Evolutionary conservation across 2,888 invertebrate species (phyloP), one percentile per base, ranked within the genome.

Genomic region (Thereva nobilitata): DNA sequence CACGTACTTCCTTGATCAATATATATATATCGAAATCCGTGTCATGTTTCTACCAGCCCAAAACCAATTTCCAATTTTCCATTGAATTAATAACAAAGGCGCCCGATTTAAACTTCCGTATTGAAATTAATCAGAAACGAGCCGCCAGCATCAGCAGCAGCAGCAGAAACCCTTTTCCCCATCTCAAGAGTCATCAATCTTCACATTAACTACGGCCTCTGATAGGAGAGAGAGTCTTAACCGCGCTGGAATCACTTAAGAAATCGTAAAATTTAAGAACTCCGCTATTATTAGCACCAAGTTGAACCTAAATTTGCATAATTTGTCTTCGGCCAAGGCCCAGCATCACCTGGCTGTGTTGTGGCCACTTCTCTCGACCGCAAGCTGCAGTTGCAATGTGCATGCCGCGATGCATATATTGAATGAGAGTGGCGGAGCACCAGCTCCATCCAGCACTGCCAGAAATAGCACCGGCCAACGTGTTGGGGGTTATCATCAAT

Each of bases 291-390:
- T 59, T 59, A 59, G 49, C 49, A 40, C 49, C 49, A 59, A 59
- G 59, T 49, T 45, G 49, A 59, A 59, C 49, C 59, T 59, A 59
- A 59, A 59, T 59, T 59, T 59, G 38, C 59, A 59, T 59, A 59
- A 59, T 59, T 59, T 59, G 59, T 59, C 49, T 59, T 47, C 37
- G 47, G 45, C 38, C 38, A 10, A 12, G 37, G 23, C 23, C 59
- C 12, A 45, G 23, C 10, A 59, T 23, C 59, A 45, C 12, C 59
- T 6, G 37, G 37, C 47, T 47, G 59, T 38, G 37, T n/a, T 12
- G 47, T 12, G 59, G 40, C n/a, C 54, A n/a, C 10, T 45, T 12
- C 52, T 52, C 52, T 23, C 37, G 53, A 10, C 3, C 23, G 23
- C 23, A 23, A 2, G 23, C 2, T 2, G 23, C 23, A 23, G 23